A percentile compares a stretch with the other conserved stretches of the same genome.
Conservation (phyloP, 2,113 vertebrate species). For the Neodontobutis hainanensis region DNA sequence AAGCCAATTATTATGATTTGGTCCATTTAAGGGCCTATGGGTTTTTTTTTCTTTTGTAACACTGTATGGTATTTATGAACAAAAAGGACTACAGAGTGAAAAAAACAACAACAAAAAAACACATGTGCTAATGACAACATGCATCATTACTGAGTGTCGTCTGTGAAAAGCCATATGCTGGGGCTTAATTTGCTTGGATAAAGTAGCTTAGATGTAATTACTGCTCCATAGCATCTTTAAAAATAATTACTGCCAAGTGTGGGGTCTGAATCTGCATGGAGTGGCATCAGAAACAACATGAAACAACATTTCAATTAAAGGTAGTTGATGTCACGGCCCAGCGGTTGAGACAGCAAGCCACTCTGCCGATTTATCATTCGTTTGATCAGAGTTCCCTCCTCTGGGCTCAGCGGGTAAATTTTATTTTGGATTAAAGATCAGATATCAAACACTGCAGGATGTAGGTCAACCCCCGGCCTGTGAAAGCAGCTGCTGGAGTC, state of each 20-base stretch:
- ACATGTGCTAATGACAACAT: background rate
- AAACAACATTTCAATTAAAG: background rate
- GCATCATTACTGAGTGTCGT: background rate
- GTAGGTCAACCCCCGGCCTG: background rate
- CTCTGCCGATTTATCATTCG: background rate
- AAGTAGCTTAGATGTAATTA: slow-evolving; percentile 4
- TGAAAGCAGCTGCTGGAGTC: background rate
- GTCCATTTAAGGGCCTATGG: too few species aligned
- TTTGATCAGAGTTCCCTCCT: background rate
- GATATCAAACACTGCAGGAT: background rate
- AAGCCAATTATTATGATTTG: too few species aligned
- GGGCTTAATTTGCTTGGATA: background rate
- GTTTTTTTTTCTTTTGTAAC: too few species aligned
- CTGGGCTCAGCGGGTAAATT: background rate
- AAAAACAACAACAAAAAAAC: too few species aligned
- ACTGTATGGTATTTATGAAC: too few species aligned
- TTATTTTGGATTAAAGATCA: slow-evolving; percentile 4
- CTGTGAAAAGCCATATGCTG: background rate
- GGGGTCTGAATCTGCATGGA: background rate
- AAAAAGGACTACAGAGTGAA: too few species aligned
- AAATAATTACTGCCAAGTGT: background rate
- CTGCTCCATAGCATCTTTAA: background rate
- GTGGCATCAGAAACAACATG: too few species aligned
- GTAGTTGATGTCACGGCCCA: background rate
- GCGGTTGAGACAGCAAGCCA: too few species aligned